Conservation (phyloP, 1,140 invertebrate species). For the Laupala kohalensis region DNA sequence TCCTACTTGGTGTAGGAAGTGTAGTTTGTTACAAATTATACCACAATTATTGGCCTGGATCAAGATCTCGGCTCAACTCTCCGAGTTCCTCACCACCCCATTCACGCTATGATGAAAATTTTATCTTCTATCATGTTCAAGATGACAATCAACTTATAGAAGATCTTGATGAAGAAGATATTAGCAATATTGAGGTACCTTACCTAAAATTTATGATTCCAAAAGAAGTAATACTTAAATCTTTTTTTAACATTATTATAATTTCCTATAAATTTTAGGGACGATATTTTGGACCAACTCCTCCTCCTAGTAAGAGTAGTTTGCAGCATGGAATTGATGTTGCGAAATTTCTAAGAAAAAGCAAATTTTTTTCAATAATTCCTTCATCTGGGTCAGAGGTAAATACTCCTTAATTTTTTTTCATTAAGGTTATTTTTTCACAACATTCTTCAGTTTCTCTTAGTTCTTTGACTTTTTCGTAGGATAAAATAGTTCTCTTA, state of each 20-base stretch:
- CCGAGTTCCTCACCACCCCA: background rate
- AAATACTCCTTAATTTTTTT: no score
- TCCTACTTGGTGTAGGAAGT: conserved; percentile 11
- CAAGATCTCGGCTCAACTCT: background rate
- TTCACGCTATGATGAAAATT: background rate
- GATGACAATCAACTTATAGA: conserved; percentile 9
- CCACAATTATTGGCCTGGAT: background rate
- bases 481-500: no score
- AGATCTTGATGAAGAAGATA: conserved; percentile 7
- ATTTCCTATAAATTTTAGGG: background rate
- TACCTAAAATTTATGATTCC: background rate
- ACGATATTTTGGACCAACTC: conserved; percentile 8
- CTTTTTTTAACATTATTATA: background rate
- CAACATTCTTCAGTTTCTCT: no score
- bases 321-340: background rate
- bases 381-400: no score
- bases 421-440: no score
- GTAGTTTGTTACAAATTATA: conserved; percentile 12
- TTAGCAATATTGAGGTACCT: conserved; percentile 7
- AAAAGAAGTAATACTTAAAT: background rate
- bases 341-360: background rate
- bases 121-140: background rate
- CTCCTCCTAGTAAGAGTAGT: conserved; percentile 1
- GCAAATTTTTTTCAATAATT: background rate
- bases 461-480: no score